Conservation (phyloP, 2,797 vertebrate genomes). For the Gymnothorax reevesii region DNA sequence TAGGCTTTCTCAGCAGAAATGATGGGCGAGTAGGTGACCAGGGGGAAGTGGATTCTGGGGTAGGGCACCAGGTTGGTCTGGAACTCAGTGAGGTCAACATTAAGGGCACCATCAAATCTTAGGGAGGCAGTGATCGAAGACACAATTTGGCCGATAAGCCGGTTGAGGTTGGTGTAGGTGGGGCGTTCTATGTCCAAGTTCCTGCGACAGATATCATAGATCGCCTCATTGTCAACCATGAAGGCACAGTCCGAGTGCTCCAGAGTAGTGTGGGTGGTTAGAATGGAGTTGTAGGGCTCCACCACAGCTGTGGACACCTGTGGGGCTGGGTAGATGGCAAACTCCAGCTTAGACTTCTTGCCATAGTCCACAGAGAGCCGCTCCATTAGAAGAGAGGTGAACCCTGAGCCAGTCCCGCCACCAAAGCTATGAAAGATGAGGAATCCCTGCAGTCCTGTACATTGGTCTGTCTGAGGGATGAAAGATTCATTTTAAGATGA, state of each 20-base stretch:
- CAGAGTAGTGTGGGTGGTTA: conserved; percentile 69
- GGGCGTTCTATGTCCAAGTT: conserved; percentile 71
- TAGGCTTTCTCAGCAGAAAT: conserved; percentile 70
- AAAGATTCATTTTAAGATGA: not conserved
- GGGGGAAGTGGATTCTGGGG: conserved; percentile 66
- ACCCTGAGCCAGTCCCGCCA: conserved; percentile 70
- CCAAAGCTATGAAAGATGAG: conserved; percentile 72
- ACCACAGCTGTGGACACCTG: conserved; percentile 70
- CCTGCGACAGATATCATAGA: conserved; percentile 70
- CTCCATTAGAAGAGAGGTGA: conserved; percentile 72
- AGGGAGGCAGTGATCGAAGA: conserved; percentile 71
- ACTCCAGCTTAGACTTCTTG: conserved; percentile 75
- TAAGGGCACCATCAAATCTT: conserved; percentile 69
- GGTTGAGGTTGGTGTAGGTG: conserved; percentile 69
- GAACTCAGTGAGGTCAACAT: conserved; percentile 70
- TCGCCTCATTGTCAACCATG: conserved; percentile 73
- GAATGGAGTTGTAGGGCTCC: conserved; percentile 71
- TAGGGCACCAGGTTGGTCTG: conserved; percentile 73
- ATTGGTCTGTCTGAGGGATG: conserved; percentile 62
- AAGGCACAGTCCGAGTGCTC: conserved; percentile 75
- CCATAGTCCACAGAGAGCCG: conserved; percentile 71
- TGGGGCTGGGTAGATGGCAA: conserved; percentile 69
- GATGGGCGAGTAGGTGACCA: conserved; percentile 69
- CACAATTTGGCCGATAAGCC: conserved; percentile 69
- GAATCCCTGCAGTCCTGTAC: conserved; percentile 70